A percentile compares a stretch with the other conserved stretches of the same genome.
phyloP scores from a whole-genome alignment of 2,113 vertebrate genomes.

The Phaethon lepturus region DNA sequence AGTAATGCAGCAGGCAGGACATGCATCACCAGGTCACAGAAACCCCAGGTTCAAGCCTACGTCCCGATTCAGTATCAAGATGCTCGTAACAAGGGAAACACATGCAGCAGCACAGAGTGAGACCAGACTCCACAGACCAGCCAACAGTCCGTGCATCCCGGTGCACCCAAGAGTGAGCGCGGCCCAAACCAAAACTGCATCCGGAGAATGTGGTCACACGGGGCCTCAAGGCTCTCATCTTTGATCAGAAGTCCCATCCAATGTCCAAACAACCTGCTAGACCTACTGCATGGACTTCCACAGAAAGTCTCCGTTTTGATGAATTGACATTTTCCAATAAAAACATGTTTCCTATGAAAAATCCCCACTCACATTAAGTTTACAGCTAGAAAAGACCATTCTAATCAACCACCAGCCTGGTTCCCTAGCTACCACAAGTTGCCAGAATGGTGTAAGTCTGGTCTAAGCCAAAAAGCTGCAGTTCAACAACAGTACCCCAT shows the following conservation, averaged over 20 bases:
- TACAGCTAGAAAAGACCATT: background rate
- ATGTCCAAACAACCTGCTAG: rapidly evolving
- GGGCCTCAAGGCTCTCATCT: background rate
- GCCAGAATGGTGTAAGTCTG: background rate
- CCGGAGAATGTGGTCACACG: rapidly evolving
- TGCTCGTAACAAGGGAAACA: background rate
- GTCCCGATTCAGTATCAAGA: background rate
- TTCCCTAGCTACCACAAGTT: background rate
- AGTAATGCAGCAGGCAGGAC: background rate
- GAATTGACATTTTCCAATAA: background rate
- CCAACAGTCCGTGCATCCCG: background rate
- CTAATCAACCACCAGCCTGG: background rate
- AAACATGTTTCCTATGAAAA: background rate
- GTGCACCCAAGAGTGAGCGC: background rate
- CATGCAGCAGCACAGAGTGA: background rate
- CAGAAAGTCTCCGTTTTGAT: background rate
- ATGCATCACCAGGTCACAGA: background rate
- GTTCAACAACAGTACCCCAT: background rate
- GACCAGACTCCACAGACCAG: background rate
- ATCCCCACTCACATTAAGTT: background rate
- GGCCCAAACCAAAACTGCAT: background rate
- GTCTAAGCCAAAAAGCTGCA: background rate
- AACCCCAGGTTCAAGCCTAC: background rate
- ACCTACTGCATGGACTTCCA: background rate
- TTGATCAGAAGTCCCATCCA: background rate